Conservation (phyloP, 2,113 vertebrate genomes). For the Columba janthina region DNA sequence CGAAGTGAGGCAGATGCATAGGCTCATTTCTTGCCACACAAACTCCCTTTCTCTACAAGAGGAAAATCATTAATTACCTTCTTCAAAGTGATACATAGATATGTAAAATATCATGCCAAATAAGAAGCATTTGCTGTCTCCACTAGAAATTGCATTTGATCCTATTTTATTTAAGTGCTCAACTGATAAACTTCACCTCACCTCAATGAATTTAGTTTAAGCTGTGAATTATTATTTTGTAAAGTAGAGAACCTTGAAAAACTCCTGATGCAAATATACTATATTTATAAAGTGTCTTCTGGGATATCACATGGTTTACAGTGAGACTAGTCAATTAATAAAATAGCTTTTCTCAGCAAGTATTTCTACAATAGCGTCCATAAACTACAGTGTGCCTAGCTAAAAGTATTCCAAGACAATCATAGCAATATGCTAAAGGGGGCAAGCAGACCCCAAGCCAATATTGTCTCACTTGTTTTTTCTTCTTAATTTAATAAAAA, state of each 20-base stretch:
- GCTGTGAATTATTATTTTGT: constrained; percentile 44
- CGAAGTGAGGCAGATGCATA: neutral
- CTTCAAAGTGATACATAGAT: constrained; percentile 31
- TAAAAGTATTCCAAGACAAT: constrained; percentile 46
- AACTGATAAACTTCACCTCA: constrained; percentile 33
- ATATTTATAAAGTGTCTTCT: constrained; percentile 65
- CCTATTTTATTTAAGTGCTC: constrained; percentile 47
- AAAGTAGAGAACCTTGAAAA: constrained; percentile 60
- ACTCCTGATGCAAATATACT: constrained; percentile 59
- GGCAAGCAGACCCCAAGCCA: constrained; percentile 47
- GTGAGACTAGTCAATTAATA: constrained; percentile 66
- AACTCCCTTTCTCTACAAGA: constrained; percentile 18
- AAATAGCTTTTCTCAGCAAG: constrained; percentile 64
- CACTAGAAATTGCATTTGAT: constrained; percentile 4
- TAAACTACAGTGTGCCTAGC: constrained; percentile 18
- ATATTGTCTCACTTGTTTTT: neutral
- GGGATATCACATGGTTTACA: constrained; percentile 58
- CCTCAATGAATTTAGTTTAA: neutral
- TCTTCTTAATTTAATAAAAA: constrained; percentile 64
- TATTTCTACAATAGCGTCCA: constrained; percentile 49
- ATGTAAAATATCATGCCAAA: constrained; percentile 36
- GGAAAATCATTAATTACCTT: constrained; percentile 22
- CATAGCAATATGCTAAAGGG: constrained; percentile 47
- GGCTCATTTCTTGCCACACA: constrained; percentile 2
- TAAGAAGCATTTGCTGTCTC: constrained; percentile 43